Conservation (phyloP, 2,797 vertebrate genomes). For the Propithecus deckenii region DNA sequence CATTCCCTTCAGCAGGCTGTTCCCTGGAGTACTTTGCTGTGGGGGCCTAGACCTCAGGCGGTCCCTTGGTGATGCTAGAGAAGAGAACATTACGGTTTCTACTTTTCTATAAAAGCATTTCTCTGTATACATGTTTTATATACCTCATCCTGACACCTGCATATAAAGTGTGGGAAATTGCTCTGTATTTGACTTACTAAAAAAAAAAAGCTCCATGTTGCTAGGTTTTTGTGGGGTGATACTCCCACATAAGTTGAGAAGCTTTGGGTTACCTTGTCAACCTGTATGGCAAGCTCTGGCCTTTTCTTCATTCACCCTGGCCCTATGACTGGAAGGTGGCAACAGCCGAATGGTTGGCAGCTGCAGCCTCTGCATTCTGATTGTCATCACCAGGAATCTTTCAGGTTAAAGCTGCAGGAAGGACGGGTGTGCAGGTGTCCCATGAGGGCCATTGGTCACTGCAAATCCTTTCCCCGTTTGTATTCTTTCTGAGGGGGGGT, state of each 20-base stretch:
- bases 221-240: neutral
- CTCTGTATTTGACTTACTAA: slow-evolving; percentile 69
- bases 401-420: neutral
- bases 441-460: neutral
- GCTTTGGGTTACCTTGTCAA: neutral
- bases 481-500: neutral
- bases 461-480: neutral
- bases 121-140: slow-evolving; percentile 85
- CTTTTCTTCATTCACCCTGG: neutral
- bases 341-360: neutral
- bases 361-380: neutral
- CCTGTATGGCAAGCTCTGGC: neutral
- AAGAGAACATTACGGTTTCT: slow-evolving; percentile 77
- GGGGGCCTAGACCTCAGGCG: neutral
- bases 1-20: neutral
- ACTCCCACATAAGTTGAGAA: neutral
- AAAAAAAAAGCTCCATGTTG: neutral
- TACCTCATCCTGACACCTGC: slow-evolving; percentile 84
- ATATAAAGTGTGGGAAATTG: slow-evolving; percentile 53
- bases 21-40: slow-evolving; percentile 30
- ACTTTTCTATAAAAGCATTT: slow-evolving; percentile 84
- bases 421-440: neutral
- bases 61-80: slow-evolving; percentile 50
- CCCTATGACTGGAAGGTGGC: neutral
- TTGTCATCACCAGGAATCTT: neutral